These are phyloP conservation scores for Tragulus kanchil DNA, from an alignment of 2,113 vertebrate species.

Conservation along the genomic window DNA sequence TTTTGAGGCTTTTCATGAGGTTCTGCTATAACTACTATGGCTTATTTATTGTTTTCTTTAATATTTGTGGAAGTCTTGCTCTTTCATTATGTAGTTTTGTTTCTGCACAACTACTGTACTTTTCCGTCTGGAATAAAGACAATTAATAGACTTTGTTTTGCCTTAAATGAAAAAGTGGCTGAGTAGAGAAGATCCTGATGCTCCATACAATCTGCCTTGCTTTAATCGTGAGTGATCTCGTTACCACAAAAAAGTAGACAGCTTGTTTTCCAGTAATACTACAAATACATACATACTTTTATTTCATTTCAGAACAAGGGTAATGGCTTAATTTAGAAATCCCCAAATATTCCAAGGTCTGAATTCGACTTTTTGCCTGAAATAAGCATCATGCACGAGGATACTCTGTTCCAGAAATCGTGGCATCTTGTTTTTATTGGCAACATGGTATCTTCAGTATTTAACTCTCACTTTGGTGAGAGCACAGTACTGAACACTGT, in stretches of 20 bases:
- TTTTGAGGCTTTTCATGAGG: slow-evolving; percentile 73
- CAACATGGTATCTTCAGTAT: not conserved
- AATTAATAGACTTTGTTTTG: slow-evolving; percentile 83
- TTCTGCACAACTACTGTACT: slow-evolving; percentile 98
- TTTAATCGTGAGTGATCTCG: not conserved
- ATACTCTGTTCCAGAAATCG: not conserved
- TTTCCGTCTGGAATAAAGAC: slow-evolving; percentile 89
- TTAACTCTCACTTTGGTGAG: slow-evolving; percentile 23
- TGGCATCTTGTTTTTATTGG: slow-evolving; percentile 14
- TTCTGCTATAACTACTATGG: slow-evolving; percentile 83
- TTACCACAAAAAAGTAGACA: not conserved
- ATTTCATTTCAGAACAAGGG: slow-evolving; percentile 37
- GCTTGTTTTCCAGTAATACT: not conserved
- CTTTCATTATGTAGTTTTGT: slow-evolving; percentile 92
- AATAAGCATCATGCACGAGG: not conserved
- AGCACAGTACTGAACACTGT: not conserved
- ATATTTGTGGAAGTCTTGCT: slow-evolving; percentile 95
- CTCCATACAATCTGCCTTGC: not conserved
- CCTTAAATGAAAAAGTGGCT: slow-evolving; percentile 19
- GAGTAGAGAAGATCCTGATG: not conserved
- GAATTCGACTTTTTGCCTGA: slow-evolving; percentile 16
- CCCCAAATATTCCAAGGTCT: not conserved
- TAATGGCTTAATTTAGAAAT: not conserved
- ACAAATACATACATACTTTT: slow-evolving; percentile 5
- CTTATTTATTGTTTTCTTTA: slow-evolving; percentile 97